These are phyloP conservation scores for Lacerta bilineata DNA, from an alignment of 2,797 vertebrate genomes.

Conservation along the genomic window DNA sequence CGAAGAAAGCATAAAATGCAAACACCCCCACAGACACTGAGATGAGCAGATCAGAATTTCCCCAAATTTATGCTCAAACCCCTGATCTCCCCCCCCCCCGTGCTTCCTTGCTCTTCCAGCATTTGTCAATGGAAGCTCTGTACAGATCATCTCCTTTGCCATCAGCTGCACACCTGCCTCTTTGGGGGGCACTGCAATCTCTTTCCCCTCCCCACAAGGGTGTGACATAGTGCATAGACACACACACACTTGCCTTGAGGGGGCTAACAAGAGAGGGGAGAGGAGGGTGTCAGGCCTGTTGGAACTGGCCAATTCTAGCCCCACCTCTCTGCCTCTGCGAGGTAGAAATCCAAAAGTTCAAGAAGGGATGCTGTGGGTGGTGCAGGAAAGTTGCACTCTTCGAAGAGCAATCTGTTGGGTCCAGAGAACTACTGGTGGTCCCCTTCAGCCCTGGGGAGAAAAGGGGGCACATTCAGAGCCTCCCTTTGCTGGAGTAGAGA, in stretches of 20 bases:
- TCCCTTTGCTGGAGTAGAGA: not conserved
- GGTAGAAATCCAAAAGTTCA: conserved; percentile 31
- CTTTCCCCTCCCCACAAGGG: not conserved
- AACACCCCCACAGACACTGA: not conserved
- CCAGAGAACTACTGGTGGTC: not conserved
- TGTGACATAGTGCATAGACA: conserved; percentile 1
- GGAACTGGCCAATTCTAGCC: conserved; percentile 23
- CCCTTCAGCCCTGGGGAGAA: not conserved
- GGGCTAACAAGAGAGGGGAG: conserved; percentile 3
- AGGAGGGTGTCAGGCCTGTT: conserved; percentile 8
- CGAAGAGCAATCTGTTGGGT: not conserved
- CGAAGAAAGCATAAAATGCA: not conserved
- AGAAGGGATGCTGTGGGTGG: conserved; percentile 25
- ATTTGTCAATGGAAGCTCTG: not conserved
- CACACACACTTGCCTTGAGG: conserved; percentile 16
- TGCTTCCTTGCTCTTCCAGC: not conserved
- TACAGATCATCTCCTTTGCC: not conserved
- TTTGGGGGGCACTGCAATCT: not conserved
- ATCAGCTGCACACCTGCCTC: conserved; percentile 5
- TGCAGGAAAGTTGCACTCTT: not conserved
- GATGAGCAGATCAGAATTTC: not conserved
- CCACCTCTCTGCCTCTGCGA: not conserved
- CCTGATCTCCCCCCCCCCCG: no score
- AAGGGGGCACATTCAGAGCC: not conserved
- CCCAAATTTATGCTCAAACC: not conserved